Base-by-base conservation (phyloP, 2,888 invertebrate genomes). In the Didymodactylos carnosus region DNA sequence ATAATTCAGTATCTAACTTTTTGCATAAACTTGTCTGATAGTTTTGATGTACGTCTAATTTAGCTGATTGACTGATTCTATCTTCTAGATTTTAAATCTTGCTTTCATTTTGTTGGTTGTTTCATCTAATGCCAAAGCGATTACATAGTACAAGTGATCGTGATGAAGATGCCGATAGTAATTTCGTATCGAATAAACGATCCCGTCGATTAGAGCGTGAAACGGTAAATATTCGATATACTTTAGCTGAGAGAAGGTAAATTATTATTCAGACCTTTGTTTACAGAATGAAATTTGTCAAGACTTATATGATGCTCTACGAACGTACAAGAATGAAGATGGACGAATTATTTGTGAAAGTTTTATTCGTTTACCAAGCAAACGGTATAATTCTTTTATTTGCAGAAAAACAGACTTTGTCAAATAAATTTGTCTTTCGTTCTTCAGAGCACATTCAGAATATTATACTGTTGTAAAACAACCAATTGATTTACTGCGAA, bases 401-500 rank as follows among this genome's bases (percentile, higher is more conserved):
- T 92, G 80, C 91, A 91, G 2, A 89, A 40, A 11, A 25, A 14
- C 23, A 19, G 16, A 19, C 19, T 39, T 3, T 39, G 10, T 5
- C 5, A 0, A 92, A 92, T 81, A 91, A 92, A 83, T 91, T 29
- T 16, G 27, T 29, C 5, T 1, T 19, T 29, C 29, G 1, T 14
- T 14, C 8, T 10, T 43, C 19, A 92, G 84, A 76, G 79, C 80
- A 40, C 83, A 82, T 71, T 83, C 85, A 6, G 84, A 85, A 76
- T 86, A 85, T 78, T 85, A 86, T 78, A 83, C 87, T 80, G 91
- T 92, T 46, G 92, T 98, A 2, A 87, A 88, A 11, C 91, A 91
- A 81, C 97, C 97, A 2, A 97, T 98, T 81, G 97, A 98, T 83
- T 86, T 98, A 80, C 84, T 94, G 53, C 88, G 91, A 83, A 92